Evolutionary conservation across 1,140 invertebrate species (phyloP).

Genomic region (Scaptomyza hsui): DNA sequence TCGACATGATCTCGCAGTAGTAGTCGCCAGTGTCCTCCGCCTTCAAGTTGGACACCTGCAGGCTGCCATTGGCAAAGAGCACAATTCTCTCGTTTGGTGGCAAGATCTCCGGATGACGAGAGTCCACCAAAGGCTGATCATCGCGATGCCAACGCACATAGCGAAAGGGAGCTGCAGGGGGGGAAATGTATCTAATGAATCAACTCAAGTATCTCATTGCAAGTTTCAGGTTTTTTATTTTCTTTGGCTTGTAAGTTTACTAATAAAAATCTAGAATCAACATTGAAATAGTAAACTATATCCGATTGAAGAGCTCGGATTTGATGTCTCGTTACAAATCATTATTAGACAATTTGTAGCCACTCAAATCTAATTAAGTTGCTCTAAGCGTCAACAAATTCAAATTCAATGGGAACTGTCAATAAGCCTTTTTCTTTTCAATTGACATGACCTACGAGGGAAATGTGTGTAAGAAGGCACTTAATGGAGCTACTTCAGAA

Average conservation of each 20-base stretch:
- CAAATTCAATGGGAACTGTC: background rate
- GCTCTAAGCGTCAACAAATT: background rate
- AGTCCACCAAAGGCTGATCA: slow-evolving; percentile 87
- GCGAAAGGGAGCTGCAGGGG: slow-evolving; percentile 53
- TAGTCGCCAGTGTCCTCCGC: slow-evolving; percentile 89
- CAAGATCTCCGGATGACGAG: slow-evolving; percentile 84
- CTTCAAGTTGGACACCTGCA: slow-evolving; percentile 87
- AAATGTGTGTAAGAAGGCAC: background rate
- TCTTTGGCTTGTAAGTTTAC: no score
- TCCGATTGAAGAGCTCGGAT: no score
- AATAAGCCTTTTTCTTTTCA: slow-evolving; percentile 17
- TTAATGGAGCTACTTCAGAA: slow-evolving; percentile 8
- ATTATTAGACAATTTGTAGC: no score
- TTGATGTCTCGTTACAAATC: no score
- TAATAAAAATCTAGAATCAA: no score
- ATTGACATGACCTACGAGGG: background rate
- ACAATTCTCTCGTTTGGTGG: slow-evolving; percentile 85
- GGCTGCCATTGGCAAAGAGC: slow-evolving; percentile 88
- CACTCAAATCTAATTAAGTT: background rate
- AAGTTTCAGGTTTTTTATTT: no score
- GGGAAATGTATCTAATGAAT: no score
- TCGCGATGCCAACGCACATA: slow-evolving; percentile 87
- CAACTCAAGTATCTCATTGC: no score
- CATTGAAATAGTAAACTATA: no score
- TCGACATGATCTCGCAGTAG: slow-evolving; percentile 87